These are phyloP conservation scores for Alligator sinensis DNA, from an alignment of 2,113 vertebrate species.

Conservation along the genomic window DNA sequence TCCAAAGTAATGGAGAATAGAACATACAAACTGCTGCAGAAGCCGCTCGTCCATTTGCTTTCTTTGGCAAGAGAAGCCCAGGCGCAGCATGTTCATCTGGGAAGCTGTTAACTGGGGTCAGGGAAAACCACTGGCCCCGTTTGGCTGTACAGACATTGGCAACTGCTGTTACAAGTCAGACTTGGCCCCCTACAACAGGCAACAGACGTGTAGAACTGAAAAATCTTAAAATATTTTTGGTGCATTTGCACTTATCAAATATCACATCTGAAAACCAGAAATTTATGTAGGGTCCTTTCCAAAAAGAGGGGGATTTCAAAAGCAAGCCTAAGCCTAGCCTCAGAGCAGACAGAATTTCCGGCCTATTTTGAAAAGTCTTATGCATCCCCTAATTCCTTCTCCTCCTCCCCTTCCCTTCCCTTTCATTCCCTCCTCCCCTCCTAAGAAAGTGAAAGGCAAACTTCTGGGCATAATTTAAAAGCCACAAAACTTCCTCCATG, in stretches of 20 bases:
- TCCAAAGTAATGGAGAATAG: constrained; percentile 19
- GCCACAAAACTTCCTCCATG: constrained; percentile 58
- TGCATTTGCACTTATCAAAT: constrained; percentile 59
- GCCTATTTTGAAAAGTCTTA: constrained; percentile 42
- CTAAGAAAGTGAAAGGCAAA: neutral
- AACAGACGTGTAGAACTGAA: neutral
- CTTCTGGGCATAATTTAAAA: constrained; percentile 61
- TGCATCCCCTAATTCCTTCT: neutral
- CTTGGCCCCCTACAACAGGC: neutral
- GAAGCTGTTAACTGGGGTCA: constrained; percentile 25
- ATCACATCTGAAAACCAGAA: constrained; percentile 44
- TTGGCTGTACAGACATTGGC: neutral
- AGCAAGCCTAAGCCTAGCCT: constrained; percentile 40
- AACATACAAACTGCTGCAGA: neutral
- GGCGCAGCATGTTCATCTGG: constrained; percentile 15
- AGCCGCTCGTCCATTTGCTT: constrained; percentile 28
- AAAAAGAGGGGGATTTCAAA: constrained; percentile 62
- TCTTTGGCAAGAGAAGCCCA: constrained; percentile 50
- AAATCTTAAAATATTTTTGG: constrained; percentile 57
- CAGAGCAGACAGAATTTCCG: constrained; percentile 13
- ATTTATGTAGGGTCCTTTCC: constrained; percentile 33
- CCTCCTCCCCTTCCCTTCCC: neutral
- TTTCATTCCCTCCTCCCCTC: neutral
- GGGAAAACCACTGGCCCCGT: constrained; percentile 20
- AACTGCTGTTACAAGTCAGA: neutral